phyloP scores from a whole-genome alignment of 2,113 vertebrate species.

The Myrmecobius fasciatus region DNA sequence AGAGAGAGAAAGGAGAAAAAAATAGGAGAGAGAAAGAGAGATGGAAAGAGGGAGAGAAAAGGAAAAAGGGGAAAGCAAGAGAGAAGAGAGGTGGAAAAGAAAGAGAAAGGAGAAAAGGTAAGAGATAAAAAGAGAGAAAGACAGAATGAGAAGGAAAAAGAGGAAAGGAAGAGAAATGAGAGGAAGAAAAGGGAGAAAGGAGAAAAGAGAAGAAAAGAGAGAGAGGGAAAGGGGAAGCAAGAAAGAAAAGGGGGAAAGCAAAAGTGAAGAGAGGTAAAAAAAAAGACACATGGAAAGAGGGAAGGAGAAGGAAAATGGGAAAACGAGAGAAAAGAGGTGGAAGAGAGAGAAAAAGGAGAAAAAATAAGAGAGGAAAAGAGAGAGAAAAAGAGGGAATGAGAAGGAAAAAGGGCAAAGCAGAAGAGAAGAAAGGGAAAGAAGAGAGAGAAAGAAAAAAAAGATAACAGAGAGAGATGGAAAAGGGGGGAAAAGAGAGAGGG shows the following conservation, averaged over 20 bases:
- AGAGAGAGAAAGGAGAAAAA: neutral
- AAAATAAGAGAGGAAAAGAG: neutral
- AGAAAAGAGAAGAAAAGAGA: neutral
- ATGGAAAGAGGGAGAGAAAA: neutral
- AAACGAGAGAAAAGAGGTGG: neutral
- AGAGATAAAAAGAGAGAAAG: no score
- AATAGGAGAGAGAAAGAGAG: neutral
- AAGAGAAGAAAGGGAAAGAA: no score
- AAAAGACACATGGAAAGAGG: no score
- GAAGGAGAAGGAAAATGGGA: neutral
- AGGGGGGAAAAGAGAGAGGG: no score
- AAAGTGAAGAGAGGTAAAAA: no score
- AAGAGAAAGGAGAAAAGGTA: conserved; percentile 33
- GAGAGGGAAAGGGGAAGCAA: no score
- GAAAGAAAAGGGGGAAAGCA: neutral
- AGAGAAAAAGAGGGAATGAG: no score
- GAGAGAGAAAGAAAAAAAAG: no score
- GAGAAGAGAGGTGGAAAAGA: neutral
- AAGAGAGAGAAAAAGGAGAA: no score
- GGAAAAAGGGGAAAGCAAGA: no score
- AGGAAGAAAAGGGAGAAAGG: neutral
- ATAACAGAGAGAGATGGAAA: no score
- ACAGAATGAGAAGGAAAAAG: conserved; percentile 25
- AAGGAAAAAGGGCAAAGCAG: no score
- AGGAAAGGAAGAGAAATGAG: conserved; percentile 22